Percentiles rank a stretch among this genome's conserved stretches.
Conservation (phyloP, 2,113 vertebrate species). For the Catagonus wagneri region DNA sequence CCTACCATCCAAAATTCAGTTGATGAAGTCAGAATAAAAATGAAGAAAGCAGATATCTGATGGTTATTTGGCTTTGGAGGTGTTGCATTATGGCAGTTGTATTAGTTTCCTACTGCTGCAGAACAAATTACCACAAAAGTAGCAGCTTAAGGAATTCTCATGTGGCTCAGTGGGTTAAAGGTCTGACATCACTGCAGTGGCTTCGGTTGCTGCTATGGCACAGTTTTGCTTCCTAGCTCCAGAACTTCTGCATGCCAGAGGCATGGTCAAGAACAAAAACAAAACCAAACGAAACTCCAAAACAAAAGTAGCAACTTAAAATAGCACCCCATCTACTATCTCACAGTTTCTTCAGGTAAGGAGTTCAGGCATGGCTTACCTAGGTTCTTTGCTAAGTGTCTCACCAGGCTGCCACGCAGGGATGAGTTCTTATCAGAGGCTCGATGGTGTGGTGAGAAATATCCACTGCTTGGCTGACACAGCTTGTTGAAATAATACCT, state of each 20-base stretch:
- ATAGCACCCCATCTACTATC: background rate
- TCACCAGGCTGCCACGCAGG: background rate
- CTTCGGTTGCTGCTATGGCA: no score
- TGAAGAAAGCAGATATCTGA: background rate
- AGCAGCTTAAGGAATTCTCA: no score
- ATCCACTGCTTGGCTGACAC: background rate
- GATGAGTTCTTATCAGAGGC: background rate
- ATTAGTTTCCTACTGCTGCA: background rate
- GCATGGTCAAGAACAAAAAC: background rate
- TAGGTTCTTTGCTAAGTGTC: background rate
- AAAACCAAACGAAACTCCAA: background rate
- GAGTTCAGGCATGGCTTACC: background rate
- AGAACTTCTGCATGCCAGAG: no score
- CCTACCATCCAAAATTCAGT: background rate
- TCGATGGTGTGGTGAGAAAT: background rate
- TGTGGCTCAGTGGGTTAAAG: no score
- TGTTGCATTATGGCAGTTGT: background rate
- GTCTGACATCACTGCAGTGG: no score
- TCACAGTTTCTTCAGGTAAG: background rate
- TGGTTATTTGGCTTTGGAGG: background rate
- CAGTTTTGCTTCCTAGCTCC: no score
- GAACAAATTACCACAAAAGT: background rate
- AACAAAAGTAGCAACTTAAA: background rate
- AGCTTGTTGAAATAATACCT: background rate
- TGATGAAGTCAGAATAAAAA: constrained; percentile 26